Evolutionary conservation across 2,797 vertebrate genomes (phyloP).

Genomic region (Scarus forsteni): DNA sequence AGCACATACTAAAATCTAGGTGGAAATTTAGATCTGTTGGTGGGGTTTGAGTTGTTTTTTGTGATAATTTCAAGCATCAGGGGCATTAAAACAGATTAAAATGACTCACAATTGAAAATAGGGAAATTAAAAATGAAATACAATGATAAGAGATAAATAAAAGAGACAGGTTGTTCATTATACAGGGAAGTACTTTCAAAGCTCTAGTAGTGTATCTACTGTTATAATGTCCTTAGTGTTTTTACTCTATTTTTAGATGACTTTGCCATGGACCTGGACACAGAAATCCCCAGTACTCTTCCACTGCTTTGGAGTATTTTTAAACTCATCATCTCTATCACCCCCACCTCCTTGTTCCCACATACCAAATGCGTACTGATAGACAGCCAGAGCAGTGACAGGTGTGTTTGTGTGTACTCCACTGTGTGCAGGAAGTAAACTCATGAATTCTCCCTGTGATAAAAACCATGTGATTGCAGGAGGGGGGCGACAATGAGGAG

Average conservation of each 20-base stretch:
- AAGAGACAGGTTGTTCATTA: not conserved
- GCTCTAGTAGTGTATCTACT: conserved; percentile 26
- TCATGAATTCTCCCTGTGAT: conserved; percentile 27
- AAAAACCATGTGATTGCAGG: conserved; percentile 10
- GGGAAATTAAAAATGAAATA: no score
- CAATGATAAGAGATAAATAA: not conserved
- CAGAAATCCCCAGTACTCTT: conserved; percentile 66
- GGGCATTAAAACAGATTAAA: not conserved
- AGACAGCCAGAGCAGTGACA: conserved; percentile 45
- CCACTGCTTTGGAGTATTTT: conserved; percentile 72
- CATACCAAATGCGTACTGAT: conserved; percentile 66
- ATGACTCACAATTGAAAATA: not conserved
- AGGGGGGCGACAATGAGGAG: conserved; percentile 25
- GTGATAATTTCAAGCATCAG: not conserved
- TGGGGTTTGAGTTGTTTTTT: not conserved
- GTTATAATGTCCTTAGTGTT: conserved; percentile 67
- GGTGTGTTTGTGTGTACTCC: conserved; percentile 16
- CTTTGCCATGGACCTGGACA: conserved; percentile 68
- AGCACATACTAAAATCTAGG: not conserved
- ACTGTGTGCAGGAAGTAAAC: conserved; percentile 19
- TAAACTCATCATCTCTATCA: conserved; percentile 71
- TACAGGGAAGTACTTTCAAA: not conserved
- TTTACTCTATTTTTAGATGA: conserved; percentile 75
- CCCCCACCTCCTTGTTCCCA: conserved; percentile 57
- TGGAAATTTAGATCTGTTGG: not conserved